These are phyloP conservation scores for Eilema griseolum DNA, from an alignment of 2,888 invertebrate species.

Conservation along the genomic window DNA sequence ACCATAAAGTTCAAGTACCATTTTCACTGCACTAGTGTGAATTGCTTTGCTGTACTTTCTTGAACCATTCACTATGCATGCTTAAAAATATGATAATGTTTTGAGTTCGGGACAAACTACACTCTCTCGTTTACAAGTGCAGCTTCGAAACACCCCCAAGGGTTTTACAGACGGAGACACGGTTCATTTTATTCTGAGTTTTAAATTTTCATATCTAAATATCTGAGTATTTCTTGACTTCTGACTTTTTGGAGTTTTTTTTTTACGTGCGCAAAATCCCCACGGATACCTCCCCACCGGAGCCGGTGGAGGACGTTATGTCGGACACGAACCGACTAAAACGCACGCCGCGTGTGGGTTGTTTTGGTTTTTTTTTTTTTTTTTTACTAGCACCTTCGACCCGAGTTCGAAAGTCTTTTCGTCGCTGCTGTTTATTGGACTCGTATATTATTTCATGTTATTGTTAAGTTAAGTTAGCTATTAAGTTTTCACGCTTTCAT, in stretches of 20 bases:
- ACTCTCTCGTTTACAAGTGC: neutral
- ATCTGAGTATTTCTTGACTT: neutral
- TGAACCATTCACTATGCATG: constrained; percentile 23
- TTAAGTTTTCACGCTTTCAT: too few species aligned
- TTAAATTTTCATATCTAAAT: neutral
- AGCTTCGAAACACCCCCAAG: constrained; percentile 6
- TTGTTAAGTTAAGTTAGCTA: too few species aligned
- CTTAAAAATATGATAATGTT: constrained; percentile 35
- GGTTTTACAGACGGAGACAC: neutral
- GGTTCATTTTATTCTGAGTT: neutral
- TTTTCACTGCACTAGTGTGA: neutral
- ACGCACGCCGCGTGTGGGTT: too few species aligned
- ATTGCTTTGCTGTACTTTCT: constrained; percentile 6
- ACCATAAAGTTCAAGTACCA: constrained; percentile 7
- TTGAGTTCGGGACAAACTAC: constrained; percentile 10
- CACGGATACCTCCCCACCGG: too few species aligned
- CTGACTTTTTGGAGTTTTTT: neutral
- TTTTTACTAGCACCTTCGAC: too few species aligned
- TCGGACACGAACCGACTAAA: too few species aligned
- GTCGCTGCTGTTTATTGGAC: too few species aligned
- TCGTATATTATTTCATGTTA: too few species aligned
- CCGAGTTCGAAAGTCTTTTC: too few species aligned
- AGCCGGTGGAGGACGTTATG: too few species aligned
- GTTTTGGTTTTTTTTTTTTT: too few species aligned
- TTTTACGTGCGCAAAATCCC: too few species aligned